These are phyloP conservation scores for Paramuricea clavata DNA, from an alignment of 92 coral and sea anemone species.

Conservation along the genomic window DNA sequence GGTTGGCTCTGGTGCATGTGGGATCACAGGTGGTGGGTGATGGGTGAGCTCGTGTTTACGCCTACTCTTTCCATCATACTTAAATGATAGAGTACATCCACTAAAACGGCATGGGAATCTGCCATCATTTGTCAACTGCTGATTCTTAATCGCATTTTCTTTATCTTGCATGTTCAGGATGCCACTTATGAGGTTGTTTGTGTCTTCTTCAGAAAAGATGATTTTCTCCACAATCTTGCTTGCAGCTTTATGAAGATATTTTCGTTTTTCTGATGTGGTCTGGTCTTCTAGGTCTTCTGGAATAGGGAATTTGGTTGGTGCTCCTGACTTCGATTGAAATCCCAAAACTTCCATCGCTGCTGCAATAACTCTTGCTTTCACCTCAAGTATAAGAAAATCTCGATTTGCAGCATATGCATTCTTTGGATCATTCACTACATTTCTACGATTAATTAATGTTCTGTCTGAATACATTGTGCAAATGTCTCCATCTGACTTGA, in stretches of 20 bases:
- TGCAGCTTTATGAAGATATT: conserved; percentile 55
- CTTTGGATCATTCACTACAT: conserved; percentile 74
- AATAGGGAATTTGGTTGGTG: conserved; percentile 38
- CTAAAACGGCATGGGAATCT: conserved; percentile 70
- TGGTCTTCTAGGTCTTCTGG: conserved; percentile 36
- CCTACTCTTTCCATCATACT: conserved; percentile 66
- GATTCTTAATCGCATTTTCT: conserved; percentile 48
- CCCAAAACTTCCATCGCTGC: conserved; percentile 55
- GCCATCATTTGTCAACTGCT: conserved; percentile 69
- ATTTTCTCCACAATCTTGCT: conserved; percentile 62
- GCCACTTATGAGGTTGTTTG: conserved; percentile 40
- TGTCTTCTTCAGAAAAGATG: conserved; percentile 51
- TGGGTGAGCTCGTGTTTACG: conserved; percentile 61
- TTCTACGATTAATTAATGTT: conserved; percentile 77
- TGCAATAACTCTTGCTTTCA: conserved; percentile 78
- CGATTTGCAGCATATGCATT: conserved; percentile 76
- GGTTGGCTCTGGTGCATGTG: not conserved
- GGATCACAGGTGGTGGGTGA: conserved; percentile 45
- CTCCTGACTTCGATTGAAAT: conserved; percentile 9
- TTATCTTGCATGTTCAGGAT: conserved; percentile 60
- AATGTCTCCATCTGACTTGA: conserved; percentile 70
- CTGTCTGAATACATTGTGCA: conserved; percentile 80
- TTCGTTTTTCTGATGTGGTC: conserved; percentile 32
- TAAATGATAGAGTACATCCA: conserved; percentile 59
- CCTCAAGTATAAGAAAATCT: conserved; percentile 70